A percentile compares a stretch with the other conserved stretches of the same genome.
Evolutionary conservation across 2,797 vertebrate species (phyloP).

Genomic region (Alosa sapidissima): DNA sequence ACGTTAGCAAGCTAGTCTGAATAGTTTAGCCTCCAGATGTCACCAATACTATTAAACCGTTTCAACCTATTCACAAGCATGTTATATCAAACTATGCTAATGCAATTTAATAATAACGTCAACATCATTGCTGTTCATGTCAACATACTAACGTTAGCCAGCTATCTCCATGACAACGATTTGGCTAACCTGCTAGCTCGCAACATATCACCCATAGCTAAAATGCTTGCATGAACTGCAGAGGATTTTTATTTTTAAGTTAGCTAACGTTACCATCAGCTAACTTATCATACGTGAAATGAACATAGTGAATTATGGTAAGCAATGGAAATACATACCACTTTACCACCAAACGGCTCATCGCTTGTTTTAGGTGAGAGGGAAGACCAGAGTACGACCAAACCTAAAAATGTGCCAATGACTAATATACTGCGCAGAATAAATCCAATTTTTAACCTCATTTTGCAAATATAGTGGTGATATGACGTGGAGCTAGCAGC

Average conservation of each 20-base stretch:
- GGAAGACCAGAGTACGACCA: conserved; percentile 89
- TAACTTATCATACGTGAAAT: neutral
- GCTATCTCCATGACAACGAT: conserved; percentile 70
- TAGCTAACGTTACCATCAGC: neutral
- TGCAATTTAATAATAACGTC: neutral
- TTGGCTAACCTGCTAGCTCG: conserved; percentile 31
- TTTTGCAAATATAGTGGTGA: conserved; percentile 58
- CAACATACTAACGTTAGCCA: conserved; percentile 19
- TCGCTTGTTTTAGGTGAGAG: conserved; percentile 78
- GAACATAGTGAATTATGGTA: neutral
- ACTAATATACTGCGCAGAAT: conserved; percentile 84
- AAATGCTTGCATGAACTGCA: neutral
- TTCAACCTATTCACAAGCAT: neutral
- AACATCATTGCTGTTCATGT: conserved; percentile 10
- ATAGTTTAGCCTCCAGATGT: neutral
- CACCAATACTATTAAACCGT: neutral
- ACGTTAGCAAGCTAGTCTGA: neutral
- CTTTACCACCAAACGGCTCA: conserved; percentile 64
- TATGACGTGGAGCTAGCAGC: neutral
- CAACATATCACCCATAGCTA: neutral
- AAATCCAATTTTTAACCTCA: conserved; percentile 91
- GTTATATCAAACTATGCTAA: neutral
- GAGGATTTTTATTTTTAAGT: neutral
- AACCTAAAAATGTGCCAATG: conserved; percentile 83
- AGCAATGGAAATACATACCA: conserved; percentile 56